Evolutionary conservation across 2,797 vertebrate genomes (phyloP).

Genomic region (Tenualosa ilisha): DNA sequence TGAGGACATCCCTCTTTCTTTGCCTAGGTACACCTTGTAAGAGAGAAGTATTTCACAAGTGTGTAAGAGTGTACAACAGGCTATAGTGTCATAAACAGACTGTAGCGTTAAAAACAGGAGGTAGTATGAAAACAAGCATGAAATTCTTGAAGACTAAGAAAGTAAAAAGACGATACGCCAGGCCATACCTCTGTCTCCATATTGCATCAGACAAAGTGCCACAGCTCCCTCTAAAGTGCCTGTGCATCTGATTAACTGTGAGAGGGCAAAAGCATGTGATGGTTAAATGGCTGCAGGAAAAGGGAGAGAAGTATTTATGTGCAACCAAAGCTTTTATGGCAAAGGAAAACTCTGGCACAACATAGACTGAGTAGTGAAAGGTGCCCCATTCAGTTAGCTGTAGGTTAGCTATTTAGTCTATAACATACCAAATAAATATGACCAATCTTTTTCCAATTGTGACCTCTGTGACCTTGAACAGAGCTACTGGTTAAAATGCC

Average conservation of each 20-base stretch:
- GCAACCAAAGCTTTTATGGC: background rate
- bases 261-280: background rate
- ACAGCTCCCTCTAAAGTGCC: conserved; percentile 85
- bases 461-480: no score
- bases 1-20: conserved; percentile 74
- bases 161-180: no score
- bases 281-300: background rate
- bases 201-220: conserved; percentile 74
- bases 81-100: background rate
- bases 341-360: background rate
- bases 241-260: conserved; percentile 79
- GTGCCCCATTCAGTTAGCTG: background rate
- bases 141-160: no score
- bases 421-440: no score
- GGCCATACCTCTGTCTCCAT: conserved; percentile 73
- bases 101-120: no score
- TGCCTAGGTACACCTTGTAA: conserved; percentile 62
- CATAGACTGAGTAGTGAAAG: background rate
- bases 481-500: no score
- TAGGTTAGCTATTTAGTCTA: no score
- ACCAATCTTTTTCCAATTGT: no score
- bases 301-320: background rate
- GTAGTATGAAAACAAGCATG: no score
- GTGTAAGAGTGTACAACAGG: background rate
- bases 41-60: background rate